Evolutionary conservation across 2,888 invertebrate species (phyloP), one percentile per base, ranked within the genome.

Genomic region (Andrena trimmerana): DNA sequence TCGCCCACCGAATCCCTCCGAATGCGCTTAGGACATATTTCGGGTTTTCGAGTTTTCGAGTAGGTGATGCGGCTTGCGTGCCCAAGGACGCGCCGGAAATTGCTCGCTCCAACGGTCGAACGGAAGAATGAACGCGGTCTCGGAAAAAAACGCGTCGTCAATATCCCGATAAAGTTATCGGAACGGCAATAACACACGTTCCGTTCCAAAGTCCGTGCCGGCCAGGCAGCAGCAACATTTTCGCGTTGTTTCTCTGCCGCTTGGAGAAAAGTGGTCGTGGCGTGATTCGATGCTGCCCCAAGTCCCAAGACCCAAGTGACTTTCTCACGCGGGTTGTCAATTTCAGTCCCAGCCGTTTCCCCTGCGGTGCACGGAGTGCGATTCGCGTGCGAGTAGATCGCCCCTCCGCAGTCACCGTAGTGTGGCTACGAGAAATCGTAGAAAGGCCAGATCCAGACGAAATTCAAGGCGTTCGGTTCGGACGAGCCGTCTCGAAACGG

Each of bases 121-220:
- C 13, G 20, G 29, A 71, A 50, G 62, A 78, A 24, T 31, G 42
- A n/a, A n/a, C 36, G 42, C 36, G 36, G 7, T 36, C n/a, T 10
- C 5, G 74, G 57, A 63, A 76, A 70, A 63, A 70, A 70, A 70
- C 63, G 29, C 10, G 31, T 24, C 60, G 59, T 33, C 48, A 27
- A 48, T 31, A 13, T 2, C 2, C 10, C 24, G 76, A 78, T 78
- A 78, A 74, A 24, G 48, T 67, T 78, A 78, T 78, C 78, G 59
- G 29, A 10, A 7, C 54, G 33, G 50, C 62, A 29, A 20, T 10
- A 16, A 42, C 4, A 50, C n/a, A 63, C 57, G 76, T 29, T 31
- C 20, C 20, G 67, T 74, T 10, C 2, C 78, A 78, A 78, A 78
- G 78, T 78, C 78, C 78, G 66, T 65, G 59, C 2, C 42, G 42